Base-by-base conservation (phyloP, 2,888 invertebrate species). In the Acleris emargana region DNA sequence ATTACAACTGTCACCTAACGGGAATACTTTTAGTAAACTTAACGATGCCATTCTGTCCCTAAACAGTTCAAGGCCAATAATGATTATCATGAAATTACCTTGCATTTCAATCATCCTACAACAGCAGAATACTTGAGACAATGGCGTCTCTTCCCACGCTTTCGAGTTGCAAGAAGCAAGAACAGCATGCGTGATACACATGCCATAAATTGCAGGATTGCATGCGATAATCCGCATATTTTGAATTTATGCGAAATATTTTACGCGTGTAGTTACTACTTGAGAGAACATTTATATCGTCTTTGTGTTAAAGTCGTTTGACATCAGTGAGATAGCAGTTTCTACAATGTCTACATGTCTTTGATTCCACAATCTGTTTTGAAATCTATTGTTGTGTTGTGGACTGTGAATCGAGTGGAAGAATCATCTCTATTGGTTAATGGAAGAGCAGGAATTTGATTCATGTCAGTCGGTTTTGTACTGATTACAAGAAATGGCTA, bases 71-170 rank as follows among this genome's bases (percentile, higher is more conserved):
- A 55, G 59, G 59, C 42, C 32, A 43, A 16, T n/a, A 25, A 45
- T 28, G 5, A 47, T 60, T 53, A 61, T 28, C 18, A 20, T 38
- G 50, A 49, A 38, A 22, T 54, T 45, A 45, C 6, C 45, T 18
- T 25, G 45, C n/a, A 38, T 47, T 54, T 54, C n/a, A 49, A n/a
- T 52, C 45, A 50, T 64, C 51, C 38, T 32, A 50, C 55, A 66
- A 22, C 17, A 28, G 16, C 16, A 16, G 38, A 62, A n/a, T 57
- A 58, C 47, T n/a, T 32, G 45, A 61, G 60, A 62, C 62, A 58
- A 62, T 55, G 22, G 17, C 38, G 61, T 54, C 58, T 53, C 71
- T 68, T 73, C 74, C 71, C 74, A 74, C 74, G 73, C 73, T 72
- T 72, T 72, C 71, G 66, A 71, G 57, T 64, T 55, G 20, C 62